Base-by-base conservation (phyloP, 2,113 vertebrate genomes). In the Neolamprologus fasciatus region DNA sequence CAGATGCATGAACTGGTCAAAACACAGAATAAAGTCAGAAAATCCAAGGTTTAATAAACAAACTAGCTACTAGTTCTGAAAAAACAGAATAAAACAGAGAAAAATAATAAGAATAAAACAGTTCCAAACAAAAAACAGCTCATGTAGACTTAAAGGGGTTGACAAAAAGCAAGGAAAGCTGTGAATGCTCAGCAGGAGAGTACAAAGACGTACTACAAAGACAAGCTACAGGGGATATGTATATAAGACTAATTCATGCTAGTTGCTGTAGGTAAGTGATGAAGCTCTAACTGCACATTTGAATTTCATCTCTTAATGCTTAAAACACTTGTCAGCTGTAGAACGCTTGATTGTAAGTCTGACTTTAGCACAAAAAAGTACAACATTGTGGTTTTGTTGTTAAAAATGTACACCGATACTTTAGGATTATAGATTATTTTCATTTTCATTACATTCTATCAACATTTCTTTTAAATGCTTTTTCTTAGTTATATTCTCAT, bases 401-500 rank as follows among this genome's bases (percentile, higher is more conserved):
- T 37, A 37, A n/a, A 66, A 68, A 68, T 13, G 19, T 14, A 21
- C 1, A 14, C 12, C 9, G 63, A 71, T 71, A 23, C 63, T 40
- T 68, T 37, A 1, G 7, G 10, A 37, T 68, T 66, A 37, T 37
- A 5, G 19, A 37, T 66, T 37, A 68, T 68, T 13, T 1, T n/a
- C 10, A 0, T 13, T 37, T 66, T 21, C 7, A 2, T 66, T 12
- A 37, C 1, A 1, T 66, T 66, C 10, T 37, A 21, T 66, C 61
- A n/a, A 12, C 9, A 68, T 68, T 68, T 37, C 7, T 37, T 37
- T 68, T 68, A 40, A 68, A 40, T 21, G 11, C 11, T 13, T 23
- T 23, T 2, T 23, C 35, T 71, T 71, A 23, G 35, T 40, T 9
- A 2, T 42, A 71, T 23, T 71, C 0, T 23, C 12, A 1, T 1